phyloP scores from a whole-genome alignment of 2,113 vertebrate species.

The Typhlomys cinereus region DNA sequence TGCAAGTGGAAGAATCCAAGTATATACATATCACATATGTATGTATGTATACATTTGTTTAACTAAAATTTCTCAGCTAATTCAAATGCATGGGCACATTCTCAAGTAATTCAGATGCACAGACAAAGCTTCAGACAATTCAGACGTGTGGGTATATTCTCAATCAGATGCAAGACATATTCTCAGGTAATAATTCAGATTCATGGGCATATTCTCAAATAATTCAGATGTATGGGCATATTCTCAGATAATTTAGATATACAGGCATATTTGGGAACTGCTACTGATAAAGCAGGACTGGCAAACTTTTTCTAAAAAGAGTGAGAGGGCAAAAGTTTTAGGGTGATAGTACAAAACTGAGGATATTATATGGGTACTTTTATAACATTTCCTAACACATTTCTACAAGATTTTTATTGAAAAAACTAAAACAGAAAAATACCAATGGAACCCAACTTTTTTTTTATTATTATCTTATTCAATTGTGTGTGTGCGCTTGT shows the following conservation, averaged over 20 bases:
- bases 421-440: constrained; percentile 52
- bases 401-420: constrained; percentile 34
- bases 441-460: not conserved
- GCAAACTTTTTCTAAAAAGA: not conserved
- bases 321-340: not conserved
- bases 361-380: not conserved
- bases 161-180: no score
- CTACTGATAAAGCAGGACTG: not conserved
- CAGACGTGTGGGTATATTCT: no score
- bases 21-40: no score
- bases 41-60: not conserved
- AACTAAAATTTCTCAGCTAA: not conserved
- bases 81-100: not conserved
- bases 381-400: constrained; percentile 19
- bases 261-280: not conserved
- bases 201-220: no score
- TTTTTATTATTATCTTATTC: no score
- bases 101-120: no score
- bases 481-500: no score
- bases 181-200: no score
- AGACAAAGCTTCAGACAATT: no score
- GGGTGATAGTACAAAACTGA: not conserved
- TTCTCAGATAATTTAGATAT: no score
- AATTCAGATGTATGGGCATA: no score
- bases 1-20: not conserved